Percentiles rank a stretch among this genome's conserved stretches.
phyloP scores from a whole-genome alignment of 2,888 invertebrate genomes.

The Poecilus cupreus region DNA sequence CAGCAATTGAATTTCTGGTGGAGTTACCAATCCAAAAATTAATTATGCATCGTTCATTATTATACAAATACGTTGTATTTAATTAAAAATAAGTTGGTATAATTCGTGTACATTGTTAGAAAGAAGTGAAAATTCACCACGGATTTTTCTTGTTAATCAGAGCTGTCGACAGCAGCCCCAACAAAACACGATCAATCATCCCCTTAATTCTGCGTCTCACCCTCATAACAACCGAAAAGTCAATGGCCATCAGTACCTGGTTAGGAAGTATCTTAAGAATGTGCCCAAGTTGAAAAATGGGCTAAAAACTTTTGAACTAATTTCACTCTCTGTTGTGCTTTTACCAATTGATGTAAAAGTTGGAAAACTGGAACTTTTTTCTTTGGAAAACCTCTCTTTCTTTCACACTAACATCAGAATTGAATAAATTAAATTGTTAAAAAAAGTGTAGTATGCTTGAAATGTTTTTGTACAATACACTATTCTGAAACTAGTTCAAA shows the following conservation, averaged over 20 bases:
- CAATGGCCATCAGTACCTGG: conserved; percentile 40
- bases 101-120: too few relatives aligned
- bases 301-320: conserved; percentile 54
- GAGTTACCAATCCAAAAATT: too few relatives aligned
- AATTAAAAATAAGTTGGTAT: too few relatives aligned
- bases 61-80: too few relatives aligned
- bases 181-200: conserved; percentile 31
- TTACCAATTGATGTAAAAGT: conserved; percentile 54
- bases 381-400: neutral
- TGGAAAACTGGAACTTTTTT: conserved; percentile 21
- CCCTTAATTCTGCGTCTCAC: neutral
- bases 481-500: too few relatives aligned
- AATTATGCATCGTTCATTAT: too few relatives aligned
- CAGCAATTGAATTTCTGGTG: too few relatives aligned
- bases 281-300: conserved; percentile 56
- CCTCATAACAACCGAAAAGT: conserved; percentile 19
- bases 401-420: too few relatives aligned
- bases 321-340: conserved; percentile 59
- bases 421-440: too few relatives aligned
- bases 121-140: neutral
- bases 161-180: neutral
- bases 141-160: conserved; percentile 5
- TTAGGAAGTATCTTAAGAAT: conserved; percentile 55
- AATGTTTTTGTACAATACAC: too few relatives aligned
- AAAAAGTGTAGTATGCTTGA: too few relatives aligned